Percentiles rank a stretch among this genome's conserved stretches.
These are phyloP conservation scores for Melitaea athalia DNA, from an alignment of 2,888 invertebrate genomes.

Conservation along the genomic window DNA sequence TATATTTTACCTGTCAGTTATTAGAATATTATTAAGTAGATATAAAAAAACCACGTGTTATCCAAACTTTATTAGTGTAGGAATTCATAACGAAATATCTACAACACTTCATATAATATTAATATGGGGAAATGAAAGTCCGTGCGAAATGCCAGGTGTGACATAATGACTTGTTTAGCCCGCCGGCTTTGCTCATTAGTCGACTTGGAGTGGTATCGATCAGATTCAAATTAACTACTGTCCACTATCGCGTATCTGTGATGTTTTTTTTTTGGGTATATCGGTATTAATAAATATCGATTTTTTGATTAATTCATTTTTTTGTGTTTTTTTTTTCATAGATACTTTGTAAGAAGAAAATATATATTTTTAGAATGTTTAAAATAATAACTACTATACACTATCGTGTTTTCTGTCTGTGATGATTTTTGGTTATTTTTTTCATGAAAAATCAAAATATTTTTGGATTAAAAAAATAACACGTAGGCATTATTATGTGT, in stretches of 20 bases:
- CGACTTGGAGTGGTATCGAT: constrained; percentile 62
- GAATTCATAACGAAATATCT: constrained; percentile 69
- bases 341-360: not conserved
- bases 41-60: constrained; percentile 23
- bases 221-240: constrained; percentile 60
- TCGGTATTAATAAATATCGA: not conserved
- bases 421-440: no score
- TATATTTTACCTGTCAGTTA: not conserved
- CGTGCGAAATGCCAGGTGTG: constrained; percentile 67
- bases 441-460: no score
- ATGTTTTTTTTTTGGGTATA: constrained; percentile 35
- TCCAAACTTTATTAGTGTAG: constrained; percentile 58
- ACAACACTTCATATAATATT: constrained; percentile 49
- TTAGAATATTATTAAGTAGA: not conserved
- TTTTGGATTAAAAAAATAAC: no score
- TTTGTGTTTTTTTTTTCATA: not conserved
- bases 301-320: not conserved
- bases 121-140: constrained; percentile 63
- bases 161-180: constrained; percentile 62
- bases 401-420: no score
- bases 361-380: no score
- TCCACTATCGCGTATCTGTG: constrained; percentile 50
- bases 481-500: not conserved
- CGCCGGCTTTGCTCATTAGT: constrained; percentile 75
- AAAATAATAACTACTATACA: no score